Evolutionary conservation across 2,113 vertebrate genomes (phyloP).

Genomic region (Pachypanchax playfairii): DNA sequence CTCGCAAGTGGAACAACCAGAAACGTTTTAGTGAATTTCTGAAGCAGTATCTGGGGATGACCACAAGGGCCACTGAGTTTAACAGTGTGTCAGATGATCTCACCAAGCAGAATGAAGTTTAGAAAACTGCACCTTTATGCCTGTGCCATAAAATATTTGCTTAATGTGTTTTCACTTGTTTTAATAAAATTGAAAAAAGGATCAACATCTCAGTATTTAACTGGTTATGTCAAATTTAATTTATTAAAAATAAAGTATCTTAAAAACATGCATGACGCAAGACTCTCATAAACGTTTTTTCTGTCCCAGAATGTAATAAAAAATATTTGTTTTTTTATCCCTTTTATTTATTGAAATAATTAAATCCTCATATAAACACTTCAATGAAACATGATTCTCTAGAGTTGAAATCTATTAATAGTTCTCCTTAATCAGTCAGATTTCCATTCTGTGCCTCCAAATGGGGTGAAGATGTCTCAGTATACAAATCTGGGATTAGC

Average conservation of each 20-base stretch:
- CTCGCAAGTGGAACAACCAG: slow-evolving; percentile 97
- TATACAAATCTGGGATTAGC: no score
- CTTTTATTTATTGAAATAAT: not conserved
- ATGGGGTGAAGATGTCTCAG: no score
- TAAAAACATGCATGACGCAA: slow-evolving; percentile 5
- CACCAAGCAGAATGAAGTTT: slow-evolving; percentile 83
- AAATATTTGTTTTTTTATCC: not conserved
- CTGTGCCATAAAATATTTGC: slow-evolving; percentile 14
- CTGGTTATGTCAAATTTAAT: slow-evolving; percentile 11
- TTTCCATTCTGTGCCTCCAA: no score
- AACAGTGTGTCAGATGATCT: slow-evolving; percentile 79
- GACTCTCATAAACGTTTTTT: slow-evolving; percentile 4
- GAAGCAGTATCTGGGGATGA: slow-evolving; percentile 95
- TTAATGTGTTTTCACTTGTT: slow-evolving; percentile 33
- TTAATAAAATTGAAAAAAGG: slow-evolving; percentile 18
- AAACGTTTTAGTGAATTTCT: slow-evolving; percentile 96
- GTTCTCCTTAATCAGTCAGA: no score
- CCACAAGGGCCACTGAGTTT: slow-evolving; percentile 85
- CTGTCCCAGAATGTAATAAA: slow-evolving; percentile 1
- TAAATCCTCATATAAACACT: not conserved
- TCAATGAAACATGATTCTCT: not conserved
- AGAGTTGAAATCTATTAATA: no score
- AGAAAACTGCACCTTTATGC: slow-evolving; percentile 30
- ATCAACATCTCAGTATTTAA: slow-evolving; percentile 25
- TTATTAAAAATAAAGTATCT: not conserved